Percentiles rank a stretch among this genome's conserved stretches.
These are phyloP conservation scores for Idaea biselata DNA, from an alignment of 2,888 invertebrate genomes.

Conservation along the genomic window DNA sequence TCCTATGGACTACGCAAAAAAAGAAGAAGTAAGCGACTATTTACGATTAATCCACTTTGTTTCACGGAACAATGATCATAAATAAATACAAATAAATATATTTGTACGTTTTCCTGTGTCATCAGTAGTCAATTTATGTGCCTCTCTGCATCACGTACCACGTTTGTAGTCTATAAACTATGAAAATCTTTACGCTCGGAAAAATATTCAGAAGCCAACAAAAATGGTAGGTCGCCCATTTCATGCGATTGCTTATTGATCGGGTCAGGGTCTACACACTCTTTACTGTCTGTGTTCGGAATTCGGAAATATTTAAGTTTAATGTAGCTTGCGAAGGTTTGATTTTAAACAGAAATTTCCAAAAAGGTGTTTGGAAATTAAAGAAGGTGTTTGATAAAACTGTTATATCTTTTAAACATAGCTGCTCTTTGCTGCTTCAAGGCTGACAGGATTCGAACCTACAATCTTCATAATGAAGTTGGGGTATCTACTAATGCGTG, in stretches of 20 bases:
- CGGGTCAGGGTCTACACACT: slow-evolving; percentile 9
- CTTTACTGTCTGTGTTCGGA: background rate
- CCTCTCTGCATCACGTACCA: slow-evolving; percentile 26
- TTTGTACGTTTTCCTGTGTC: slow-evolving; percentile 11
- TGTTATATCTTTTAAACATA: background rate
- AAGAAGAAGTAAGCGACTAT: background rate
- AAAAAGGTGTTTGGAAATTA: background rate
- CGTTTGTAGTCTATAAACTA: slow-evolving; percentile 32
- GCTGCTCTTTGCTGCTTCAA: too few relatives aligned
- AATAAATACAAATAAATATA: slow-evolving; percentile 1
- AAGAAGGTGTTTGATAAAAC: background rate
- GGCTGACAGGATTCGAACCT: too few relatives aligned
- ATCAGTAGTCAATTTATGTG: slow-evolving; percentile 13
- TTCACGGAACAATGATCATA: background rate
- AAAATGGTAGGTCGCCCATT: slow-evolving; percentile 27
- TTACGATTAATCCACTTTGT: background rate
- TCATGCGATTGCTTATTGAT: slow-evolving; percentile 41
- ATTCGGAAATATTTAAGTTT: slow-evolving; percentile 1
- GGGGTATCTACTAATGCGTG: too few relatives aligned
- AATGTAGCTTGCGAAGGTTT: background rate
- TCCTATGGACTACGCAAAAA: background rate
- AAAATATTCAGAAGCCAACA: slow-evolving; percentile 36
- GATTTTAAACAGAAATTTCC: background rate
- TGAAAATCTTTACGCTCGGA: slow-evolving; percentile 33
- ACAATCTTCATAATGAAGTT: too few relatives aligned